Evolutionary conservation across 2,797 vertebrate genomes (phyloP), one percentile per base, ranked within the genome.

Genomic region (Chrysolophus pictus): DNA sequence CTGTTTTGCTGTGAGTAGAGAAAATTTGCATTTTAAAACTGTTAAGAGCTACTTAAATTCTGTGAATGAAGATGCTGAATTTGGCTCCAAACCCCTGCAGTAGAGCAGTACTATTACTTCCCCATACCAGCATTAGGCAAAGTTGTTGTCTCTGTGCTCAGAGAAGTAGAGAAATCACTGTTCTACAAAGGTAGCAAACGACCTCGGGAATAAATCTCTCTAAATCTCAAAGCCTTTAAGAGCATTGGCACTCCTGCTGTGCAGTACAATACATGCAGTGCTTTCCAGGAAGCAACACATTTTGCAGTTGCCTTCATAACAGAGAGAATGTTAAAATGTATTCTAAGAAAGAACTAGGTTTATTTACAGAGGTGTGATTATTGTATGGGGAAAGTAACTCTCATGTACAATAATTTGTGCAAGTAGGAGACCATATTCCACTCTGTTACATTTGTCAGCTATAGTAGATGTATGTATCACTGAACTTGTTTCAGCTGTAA

Each of bases 11-110:
- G 41, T 0, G 0, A 77, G 72, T 64, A 75, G 59, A 77, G 49
- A 69, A 73, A 18, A 86, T 92, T 77, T 84, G 41, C 76, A 69
- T 72, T 84, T 95, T 82, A 75, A 26, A 91, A 89, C 26, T 77
- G 24, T 64, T 93, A 76, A 93, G 37, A 90, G 53, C 47, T 86
- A 33, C 74, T 84, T 83, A 59, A 88, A 22, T 10, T 79, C 87
- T 88, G 41, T 35, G 29, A 76, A 58, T n/a, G 39, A 87, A 49
- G 47, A 55, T 28, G 5, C 11, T 69, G 11, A 3, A 3, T 85
- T 83, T 92, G 49, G 13, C 31, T 83, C 59, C 79, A 80, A n/a
- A 91, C 17, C 29, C 23, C 64, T 60, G 23, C 47, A 59, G 35
- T 71, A 46, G 35, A 62, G 44, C 49, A 33, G 19, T 28, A 28